These are phyloP conservation scores for Cydia pomonella DNA, from an alignment of 1,140 invertebrate species.

Conservation along the genomic window DNA sequence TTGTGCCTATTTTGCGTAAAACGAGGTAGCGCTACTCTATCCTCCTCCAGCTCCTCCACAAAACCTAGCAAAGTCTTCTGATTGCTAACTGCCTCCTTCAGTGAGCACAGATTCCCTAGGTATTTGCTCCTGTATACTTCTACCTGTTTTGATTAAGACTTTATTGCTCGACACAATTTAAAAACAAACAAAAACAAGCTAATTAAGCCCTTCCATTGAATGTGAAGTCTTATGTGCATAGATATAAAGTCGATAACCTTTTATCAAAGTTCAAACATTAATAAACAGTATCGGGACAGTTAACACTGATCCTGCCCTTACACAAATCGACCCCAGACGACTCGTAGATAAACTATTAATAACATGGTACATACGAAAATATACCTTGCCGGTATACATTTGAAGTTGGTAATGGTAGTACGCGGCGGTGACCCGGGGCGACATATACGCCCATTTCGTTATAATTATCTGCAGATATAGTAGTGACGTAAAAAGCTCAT, in stretches of 20 bases:
- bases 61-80: too few species aligned
- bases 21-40: too few species aligned
- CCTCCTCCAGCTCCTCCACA: too few species aligned
- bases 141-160: too few species aligned
- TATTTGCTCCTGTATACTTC: too few species aligned
- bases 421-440: neutral
- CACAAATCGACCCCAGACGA: constrained; percentile 8
- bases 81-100: too few species aligned
- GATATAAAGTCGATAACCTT: constrained; percentile 16
- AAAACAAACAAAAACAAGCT: constrained; percentile 29
- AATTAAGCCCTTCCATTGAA: constrained; percentile 12
- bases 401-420: neutral
- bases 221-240: neutral
- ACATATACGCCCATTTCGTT: neutral
- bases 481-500: neutral
- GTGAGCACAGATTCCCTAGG: too few species aligned
- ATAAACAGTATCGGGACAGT: constrained; percentile 23
- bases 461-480: neutral
- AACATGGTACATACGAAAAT: neutral
- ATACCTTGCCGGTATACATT: neutral
- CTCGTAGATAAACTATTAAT: constrained; percentile 15
- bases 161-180: constrained; percentile 22
- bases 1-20: too few species aligned
- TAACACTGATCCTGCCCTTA: constrained; percentile 28
- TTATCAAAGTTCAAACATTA: neutral